Percentiles rank a stretch among this genome's conserved stretches.
Conservation (phyloP, 2,113 vertebrate genomes). For the Neogale vison region DNA sequence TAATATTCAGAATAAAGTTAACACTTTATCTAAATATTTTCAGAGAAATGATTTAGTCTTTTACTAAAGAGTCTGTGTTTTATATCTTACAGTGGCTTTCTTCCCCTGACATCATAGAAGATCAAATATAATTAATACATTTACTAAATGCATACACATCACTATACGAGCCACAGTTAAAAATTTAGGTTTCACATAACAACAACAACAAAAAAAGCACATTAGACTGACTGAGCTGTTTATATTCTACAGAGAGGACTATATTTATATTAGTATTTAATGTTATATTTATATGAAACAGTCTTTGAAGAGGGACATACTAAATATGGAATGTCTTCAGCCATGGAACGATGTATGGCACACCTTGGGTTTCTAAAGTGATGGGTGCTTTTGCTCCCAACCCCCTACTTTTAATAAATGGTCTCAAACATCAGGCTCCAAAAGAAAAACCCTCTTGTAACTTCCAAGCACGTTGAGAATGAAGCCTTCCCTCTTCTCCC, state of each 20-base stretch:
- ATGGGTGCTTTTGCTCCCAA: neutral
- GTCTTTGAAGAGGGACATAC: neutral
- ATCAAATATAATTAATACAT: neutral
- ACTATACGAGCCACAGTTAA: neutral
- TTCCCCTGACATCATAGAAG: neutral
- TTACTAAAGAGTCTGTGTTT: neutral
- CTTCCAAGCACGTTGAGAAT: neutral
- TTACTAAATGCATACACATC: neutral
- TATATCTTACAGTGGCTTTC: neutral
- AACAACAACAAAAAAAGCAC: neutral
- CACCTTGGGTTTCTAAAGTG: neutral
- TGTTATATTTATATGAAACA: neutral
- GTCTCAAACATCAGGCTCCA: neutral
- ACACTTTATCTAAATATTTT: neutral
- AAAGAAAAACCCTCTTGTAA: neutral
- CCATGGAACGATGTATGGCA: neutral
- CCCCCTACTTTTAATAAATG: neutral
- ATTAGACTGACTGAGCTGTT: neutral
- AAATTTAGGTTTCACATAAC: neutral
- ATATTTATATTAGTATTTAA: neutral
- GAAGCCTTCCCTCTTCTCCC: neutral
- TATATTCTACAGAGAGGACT: neutral
- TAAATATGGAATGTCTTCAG: neutral
- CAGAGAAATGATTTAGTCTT: neutral
- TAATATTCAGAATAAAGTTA: neutral